Evolutionary conservation across 2,888 invertebrate species (phyloP), one percentile per base, ranked within the genome.

Genomic region (Cylloceria caligata): DNA sequence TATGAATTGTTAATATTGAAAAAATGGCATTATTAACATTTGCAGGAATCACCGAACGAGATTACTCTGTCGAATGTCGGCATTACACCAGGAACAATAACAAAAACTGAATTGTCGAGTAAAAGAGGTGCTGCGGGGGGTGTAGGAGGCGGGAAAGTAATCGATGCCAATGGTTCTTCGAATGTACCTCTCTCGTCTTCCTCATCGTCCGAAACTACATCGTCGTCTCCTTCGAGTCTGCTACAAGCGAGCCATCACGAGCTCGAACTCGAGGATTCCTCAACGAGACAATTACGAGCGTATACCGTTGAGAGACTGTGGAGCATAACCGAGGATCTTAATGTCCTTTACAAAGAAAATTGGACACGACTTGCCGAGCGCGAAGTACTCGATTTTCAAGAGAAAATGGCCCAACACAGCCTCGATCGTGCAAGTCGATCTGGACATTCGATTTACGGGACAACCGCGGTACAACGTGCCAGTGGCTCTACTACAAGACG

Each of bases 281-380:
- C 87, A 89, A 88, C 90, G 74, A 93, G 93, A 81, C 94, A 95
- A 81, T 93, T 97, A 81, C 94, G 97, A 71, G 94, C 95, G 0
- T 94, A 94, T 86, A 97, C 97, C 3, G 97, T 97, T 1, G 97
- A 97, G 92, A 94, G 96, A 13, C 94, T 97, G 80, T 97, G 97
- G 97, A 96, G 96, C 80, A 96, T 97, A 85, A 97, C 98, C 0
- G 96, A 97, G 92, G 96, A 97, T 90, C 94, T 98, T 74, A 98
- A 98, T 92, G 97, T 98, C 87, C 94, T 98, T 76, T 97, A 98
- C 91, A 96, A 97, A 89, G 97, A 97, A 88, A 98, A 98, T 93
- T 98, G 98, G 98, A 98, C 98, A 16, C 94, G 96, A 85, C 92
- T 97, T 84, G 98, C 98, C 0, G 97, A 97, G n/a, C 95, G 96